phyloP scores from a whole-genome alignment of 2,113 vertebrate genomes.

The Sander lucioperca region DNA sequence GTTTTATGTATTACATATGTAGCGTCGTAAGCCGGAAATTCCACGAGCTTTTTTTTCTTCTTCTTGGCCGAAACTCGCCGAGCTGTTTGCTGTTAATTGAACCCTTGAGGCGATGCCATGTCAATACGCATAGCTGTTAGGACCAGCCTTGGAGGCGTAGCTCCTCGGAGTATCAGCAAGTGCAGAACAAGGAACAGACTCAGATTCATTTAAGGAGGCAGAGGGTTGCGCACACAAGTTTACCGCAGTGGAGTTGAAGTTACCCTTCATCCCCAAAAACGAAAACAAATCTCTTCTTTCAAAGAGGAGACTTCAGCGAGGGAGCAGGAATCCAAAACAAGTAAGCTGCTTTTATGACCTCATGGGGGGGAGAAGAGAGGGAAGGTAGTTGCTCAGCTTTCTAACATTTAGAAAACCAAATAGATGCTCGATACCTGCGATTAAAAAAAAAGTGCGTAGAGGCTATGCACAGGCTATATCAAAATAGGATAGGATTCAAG shows the following conservation, averaged over 20 bases:
- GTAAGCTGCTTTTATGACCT: slow-evolving; percentile 35
- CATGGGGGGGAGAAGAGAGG: neutral
- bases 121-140: slow-evolving; percentile 26
- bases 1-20: neutral
- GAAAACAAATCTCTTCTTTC: neutral
- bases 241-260: slow-evolving; percentile 12
- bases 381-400: neutral
- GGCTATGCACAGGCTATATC: neutral
- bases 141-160: slow-evolving; percentile 75
- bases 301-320: neutral
- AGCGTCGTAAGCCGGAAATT: slow-evolving; percentile 8
- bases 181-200: slow-evolving; percentile 53
- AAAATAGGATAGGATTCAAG: no score
- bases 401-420: rapidly evolving
- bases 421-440: slow-evolving; percentile 12
- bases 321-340: slow-evolving; percentile 25
- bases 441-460: no score
- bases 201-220: slow-evolving; percentile 42
- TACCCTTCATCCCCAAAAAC: neutral
- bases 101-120: slow-evolving; percentile 48
- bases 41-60: neutral
- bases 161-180: slow-evolving; percentile 69
- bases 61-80: slow-evolving; percentile 39
- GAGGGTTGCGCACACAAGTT: slow-evolving; percentile 23
- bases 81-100: slow-evolving; percentile 7